Evolutionary conservation across 2,797 vertebrate species (phyloP).

Genomic region (Knipowitschia caucasica): DNA sequence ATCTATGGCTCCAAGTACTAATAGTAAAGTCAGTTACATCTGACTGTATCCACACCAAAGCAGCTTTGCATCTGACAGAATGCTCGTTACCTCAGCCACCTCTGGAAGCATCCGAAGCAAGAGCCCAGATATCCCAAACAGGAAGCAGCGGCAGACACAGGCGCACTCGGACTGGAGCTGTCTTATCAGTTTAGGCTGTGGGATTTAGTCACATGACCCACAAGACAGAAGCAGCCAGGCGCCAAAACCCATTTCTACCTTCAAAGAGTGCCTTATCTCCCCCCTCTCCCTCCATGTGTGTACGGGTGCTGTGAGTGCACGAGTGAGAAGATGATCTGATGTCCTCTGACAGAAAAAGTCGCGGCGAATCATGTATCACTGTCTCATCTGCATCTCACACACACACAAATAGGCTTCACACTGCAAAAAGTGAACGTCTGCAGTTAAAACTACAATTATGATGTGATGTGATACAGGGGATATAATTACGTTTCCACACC

Average conservation of each 20-base stretch:
- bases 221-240: constrained; percentile 88
- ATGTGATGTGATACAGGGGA: no score
- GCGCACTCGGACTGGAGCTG: constrained; percentile 74
- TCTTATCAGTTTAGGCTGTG: constrained; percentile 89
- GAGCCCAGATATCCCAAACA: constrained; percentile 35
- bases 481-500: no score
- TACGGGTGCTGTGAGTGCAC: constrained; percentile 2
- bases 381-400: constrained; percentile 62
- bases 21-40: no score
- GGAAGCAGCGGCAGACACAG: constrained; percentile 50
- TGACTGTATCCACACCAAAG: no score
- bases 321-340: constrained; percentile 64
- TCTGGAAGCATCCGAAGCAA: neutral
- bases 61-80: neutral
- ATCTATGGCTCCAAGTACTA: no score
- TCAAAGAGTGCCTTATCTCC: constrained; percentile 88
- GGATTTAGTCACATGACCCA: constrained; percentile 87
- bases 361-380: constrained; percentile 68
- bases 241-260: constrained; percentile 94
- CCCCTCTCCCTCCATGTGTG: constrained; percentile 61
- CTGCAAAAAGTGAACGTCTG: constrained; percentile 11
- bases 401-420: constrained; percentile 17
- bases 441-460: no score
- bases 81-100: neutral
- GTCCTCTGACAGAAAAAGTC: constrained; percentile 69